Evolutionary conservation across 1,140 invertebrate species (phyloP), one percentile per base, ranked within the genome.

Genomic region (Bombyx mori): DNA sequence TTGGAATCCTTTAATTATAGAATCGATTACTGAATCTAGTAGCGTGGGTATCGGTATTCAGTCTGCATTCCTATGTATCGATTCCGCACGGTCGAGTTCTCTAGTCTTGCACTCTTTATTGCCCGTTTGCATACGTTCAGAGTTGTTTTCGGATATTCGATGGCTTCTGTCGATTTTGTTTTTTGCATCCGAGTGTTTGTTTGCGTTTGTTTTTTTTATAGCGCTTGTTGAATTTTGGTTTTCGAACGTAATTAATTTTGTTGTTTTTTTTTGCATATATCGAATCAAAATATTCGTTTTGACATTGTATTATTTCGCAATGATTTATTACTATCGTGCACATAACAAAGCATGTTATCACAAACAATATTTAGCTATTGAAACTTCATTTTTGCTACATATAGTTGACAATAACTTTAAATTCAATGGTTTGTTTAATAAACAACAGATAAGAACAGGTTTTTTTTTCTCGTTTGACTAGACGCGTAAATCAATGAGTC

Each of bases 101-200:
- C 68, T 64, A 76, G 71, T 79, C 79, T 81, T 83, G 80, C 80
- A 86, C 80, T 71, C 69, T 77, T 75, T 69, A 35, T 81, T 83
- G 77, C 77, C 73, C 75, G 74, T 69, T 69, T 73, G 75, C 73
- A 73, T 69, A 56, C 3, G 42, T 56, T 10, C 59, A 46, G 61
- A 55, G 52, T 65, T 66, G 10, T 54, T 54, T 52, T 52, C 35
- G 22, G 22, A 42, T 52, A 5, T 42, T 52, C 42, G 7, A 42
- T 22, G 35, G 10, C 10, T 26, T 35, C n/a, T 5, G 6, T 52
- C 8, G 7, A 35, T 52, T 42, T 52, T 52, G 10, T 52, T 52
- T 12, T n/a, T 49, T 12, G 47, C 26, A 35, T 46, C 7, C 12
- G 48, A 22, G 48, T 18, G 48, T 51, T 7, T 51, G 49, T 51